A percentile compares a stretch with the other conserved stretches of the same genome.
Evolutionary conservation across 2,113 vertebrate genomes (phyloP).

Genomic region (Bubo blakistoni): DNA sequence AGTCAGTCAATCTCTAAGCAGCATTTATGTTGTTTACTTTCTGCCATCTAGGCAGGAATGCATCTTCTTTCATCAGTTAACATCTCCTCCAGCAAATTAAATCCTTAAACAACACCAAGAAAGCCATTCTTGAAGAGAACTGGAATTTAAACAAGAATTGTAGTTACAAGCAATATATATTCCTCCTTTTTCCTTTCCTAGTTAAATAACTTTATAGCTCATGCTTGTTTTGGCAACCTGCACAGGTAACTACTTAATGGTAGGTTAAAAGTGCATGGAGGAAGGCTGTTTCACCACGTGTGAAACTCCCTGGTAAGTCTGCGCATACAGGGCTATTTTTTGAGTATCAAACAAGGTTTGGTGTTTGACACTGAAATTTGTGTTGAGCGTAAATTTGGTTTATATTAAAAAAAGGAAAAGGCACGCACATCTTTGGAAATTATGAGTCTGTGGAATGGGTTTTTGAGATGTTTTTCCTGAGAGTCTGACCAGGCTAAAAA

Average conservation of each 20-base stretch:
- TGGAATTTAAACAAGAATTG: neutral
- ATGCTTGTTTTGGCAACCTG: neutral
- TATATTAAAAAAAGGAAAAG: neutral
- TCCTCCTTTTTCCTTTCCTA: neutral
- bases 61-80: neutral
- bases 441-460: neutral
- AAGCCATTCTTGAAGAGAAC: neutral
- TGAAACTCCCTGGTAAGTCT: neutral
- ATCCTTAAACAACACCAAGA: neutral
- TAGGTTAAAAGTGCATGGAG: neutral
- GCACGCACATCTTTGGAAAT: neutral
- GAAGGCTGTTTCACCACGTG: neutral
- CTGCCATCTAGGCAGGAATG: neutral
- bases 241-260: neutral
- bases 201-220: neutral
- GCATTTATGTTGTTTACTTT: neutral
- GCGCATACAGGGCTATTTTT: neutral
- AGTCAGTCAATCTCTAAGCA: neutral
- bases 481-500: neutral
- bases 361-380: neutral
- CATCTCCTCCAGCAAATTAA: conserved; percentile 1
- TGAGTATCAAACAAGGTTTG: neutral
- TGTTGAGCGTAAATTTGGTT: neutral
- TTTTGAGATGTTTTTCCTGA: neutral
- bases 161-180: neutral